Conservation (phyloP, 2,797 vertebrate genomes). For the Columba guinea region DNA sequence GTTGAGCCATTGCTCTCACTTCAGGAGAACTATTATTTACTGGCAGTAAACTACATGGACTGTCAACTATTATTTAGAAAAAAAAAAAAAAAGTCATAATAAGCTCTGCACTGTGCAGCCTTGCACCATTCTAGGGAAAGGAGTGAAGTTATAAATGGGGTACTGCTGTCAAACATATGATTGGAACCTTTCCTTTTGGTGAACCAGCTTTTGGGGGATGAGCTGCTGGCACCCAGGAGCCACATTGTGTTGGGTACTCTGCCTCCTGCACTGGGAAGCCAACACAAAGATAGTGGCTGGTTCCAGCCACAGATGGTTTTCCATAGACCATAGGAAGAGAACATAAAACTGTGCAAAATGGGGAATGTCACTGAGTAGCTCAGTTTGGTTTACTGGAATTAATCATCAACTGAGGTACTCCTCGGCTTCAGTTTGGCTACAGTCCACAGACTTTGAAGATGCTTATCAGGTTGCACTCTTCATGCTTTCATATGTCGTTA, state of each 20-base stretch:
- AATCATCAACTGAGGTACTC: background rate
- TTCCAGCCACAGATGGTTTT: background rate
- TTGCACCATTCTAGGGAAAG: background rate
- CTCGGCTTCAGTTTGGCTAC: background rate
- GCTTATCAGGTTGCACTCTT: background rate
- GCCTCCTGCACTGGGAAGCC: background rate
- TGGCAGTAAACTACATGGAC: background rate
- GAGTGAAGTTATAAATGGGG: background rate
- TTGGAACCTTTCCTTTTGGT: background rate
- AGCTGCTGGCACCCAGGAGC: background rate
- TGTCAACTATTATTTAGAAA: background rate
- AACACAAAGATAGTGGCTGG: fast-evolving
- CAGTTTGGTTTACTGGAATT: background rate
- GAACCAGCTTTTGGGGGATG: background rate
- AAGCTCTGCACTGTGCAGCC: background rate
- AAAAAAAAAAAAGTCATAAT: fast-evolving
- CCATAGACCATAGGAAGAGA: background rate
- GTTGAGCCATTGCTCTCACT: background rate
- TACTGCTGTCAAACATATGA: background rate
- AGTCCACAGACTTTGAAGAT: background rate
- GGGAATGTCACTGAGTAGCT: background rate
- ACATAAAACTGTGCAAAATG: background rate
- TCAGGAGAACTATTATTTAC: background rate
- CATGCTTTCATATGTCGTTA: background rate
- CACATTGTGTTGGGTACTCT: background rate